Evolutionary conservation across 2,888 invertebrate genomes (phyloP), one percentile per base, ranked within the genome.

Genomic region (Tenthredo scrophulariae): DNA sequence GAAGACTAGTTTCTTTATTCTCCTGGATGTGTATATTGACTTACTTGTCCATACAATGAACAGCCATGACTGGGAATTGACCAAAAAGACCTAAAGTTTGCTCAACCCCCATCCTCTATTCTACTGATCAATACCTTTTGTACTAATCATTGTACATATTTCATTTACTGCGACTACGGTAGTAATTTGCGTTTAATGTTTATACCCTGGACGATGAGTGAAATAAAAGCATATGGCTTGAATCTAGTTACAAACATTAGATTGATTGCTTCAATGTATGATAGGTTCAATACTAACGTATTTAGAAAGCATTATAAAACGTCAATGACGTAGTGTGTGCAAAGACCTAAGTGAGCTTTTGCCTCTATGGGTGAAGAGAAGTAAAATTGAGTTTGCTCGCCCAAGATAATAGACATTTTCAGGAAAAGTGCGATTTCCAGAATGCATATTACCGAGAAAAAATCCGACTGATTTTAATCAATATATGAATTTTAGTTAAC

Each of bases 131-230:
- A 77, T 77, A 50, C 26, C 43, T 43, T 74, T 74, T 22, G 40
- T 18, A 72, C 33, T 72, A 72, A 72, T n/a, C 70, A 72, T 18
- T 72, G 18, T 62, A 62, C 26, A 62, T 46, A 75, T 75, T 75
- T 43, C 75, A 26, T 46, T 75, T n/a, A 7, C 33, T 50, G n/a
- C 54, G 2, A 26, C 54, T 37, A n/a, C 77, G 26, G 43, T 46
- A 10, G 75, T 43, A 43, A 37, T 22, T 43, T 46, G 3, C 77
- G 29, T 46, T 29, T 54, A 77, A 77, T 77, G n/a, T 15, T 10
- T 4, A n/a, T n/a, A 10, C 10, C 29, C 26, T 26, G 10, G 7
- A 77, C 54, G 26, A 29, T 77, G 33, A 77, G 54, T 77, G 54
- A 33, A 50, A 77, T 50, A 33, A 77, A 77, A 50, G 77, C 54